Percentiles rank a stretch among this genome's conserved stretches.
These are phyloP conservation scores for Shargacucullia verbasci DNA, from an alignment of 2,888 invertebrate genomes.

Conservation along the genomic window DNA sequence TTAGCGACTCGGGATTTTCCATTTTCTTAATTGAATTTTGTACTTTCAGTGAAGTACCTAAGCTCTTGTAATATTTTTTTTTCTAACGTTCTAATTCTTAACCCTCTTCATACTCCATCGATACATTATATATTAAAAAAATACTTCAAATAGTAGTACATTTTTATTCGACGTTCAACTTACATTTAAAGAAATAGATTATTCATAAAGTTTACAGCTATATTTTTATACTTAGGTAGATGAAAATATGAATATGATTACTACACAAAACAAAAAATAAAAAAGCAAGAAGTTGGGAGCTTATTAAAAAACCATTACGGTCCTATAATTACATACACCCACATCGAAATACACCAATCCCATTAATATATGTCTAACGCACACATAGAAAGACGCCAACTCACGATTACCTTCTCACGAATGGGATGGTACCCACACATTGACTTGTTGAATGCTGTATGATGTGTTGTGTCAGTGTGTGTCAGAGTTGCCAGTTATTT, in stretches of 20 bases:
- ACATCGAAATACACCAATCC: constrained; percentile 80
- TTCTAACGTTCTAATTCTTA: no score
- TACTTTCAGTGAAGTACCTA: no score
- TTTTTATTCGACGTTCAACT: no score
- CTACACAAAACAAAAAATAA: constrained; percentile 50
- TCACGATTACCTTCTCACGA: constrained; percentile 63
- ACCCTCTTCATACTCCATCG: no score
- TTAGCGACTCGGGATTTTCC: not conserved
- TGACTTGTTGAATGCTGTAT: constrained; percentile 42
- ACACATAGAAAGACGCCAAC: constrained; percentile 64
- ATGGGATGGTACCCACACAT: constrained; percentile 68
- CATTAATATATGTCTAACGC: constrained; percentile 83
- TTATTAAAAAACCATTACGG: constrained; percentile 87
- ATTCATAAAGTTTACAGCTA: constrained; percentile 12
- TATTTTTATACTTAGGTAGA: constrained; percentile 12
- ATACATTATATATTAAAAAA: no score
- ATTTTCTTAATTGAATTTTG: not conserved
- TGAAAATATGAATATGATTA: constrained; percentile 65
- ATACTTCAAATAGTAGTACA: no score
- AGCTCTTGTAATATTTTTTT: no score
- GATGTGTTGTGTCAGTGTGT: constrained; percentile 59
- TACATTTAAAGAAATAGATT: constrained; percentile 20
- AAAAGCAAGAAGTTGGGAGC: constrained; percentile 71
- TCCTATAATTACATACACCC: constrained; percentile 85
- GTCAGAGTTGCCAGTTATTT: constrained; percentile 69